Evolutionary conservation across 2,113 vertebrate species (phyloP).

Genomic region (Sceloporus tristichus): DNA sequence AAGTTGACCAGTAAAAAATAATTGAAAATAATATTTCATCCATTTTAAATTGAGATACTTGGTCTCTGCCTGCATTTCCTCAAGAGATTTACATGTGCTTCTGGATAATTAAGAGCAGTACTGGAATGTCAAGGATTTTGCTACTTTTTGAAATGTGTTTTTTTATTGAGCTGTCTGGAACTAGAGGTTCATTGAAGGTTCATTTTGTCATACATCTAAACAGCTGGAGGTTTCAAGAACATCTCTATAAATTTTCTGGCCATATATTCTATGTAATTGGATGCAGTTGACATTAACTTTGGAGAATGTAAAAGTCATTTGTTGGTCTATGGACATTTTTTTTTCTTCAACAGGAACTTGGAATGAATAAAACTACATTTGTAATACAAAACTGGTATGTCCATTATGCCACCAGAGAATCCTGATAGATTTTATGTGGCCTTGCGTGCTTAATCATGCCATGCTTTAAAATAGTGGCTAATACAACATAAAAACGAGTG

Average conservation of each 20-base stretch:
- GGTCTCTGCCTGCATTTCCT: neutral
- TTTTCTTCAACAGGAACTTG: conserved; percentile 13
- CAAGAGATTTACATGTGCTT: conserved; percentile 2
- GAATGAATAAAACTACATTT: neutral
- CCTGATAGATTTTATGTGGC: neutral
- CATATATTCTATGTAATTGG: conserved; percentile 24
- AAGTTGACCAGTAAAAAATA: neutral
- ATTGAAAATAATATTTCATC: neutral
- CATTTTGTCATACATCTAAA: conserved; percentile 19
- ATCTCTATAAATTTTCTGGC: conserved; percentile 3
- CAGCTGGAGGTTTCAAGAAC: conserved; percentile 16
- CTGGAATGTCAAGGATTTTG: neutral
- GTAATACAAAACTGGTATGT: neutral
- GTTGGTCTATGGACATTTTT: neutral
- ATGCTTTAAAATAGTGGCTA: neutral
- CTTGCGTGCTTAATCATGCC: neutral
- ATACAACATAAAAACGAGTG: neutral
- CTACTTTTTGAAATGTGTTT: neutral
- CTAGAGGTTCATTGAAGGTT: neutral
- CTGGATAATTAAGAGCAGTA: neutral
- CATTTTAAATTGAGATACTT: neutral
- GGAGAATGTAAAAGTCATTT: neutral
- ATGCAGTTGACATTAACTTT: neutral
- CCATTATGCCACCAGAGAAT: neutral
- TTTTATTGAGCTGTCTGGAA: neutral